Base-by-base conservation (phyloP, 2,888 invertebrate genomes). In the Seira sanloemensis region DNA sequence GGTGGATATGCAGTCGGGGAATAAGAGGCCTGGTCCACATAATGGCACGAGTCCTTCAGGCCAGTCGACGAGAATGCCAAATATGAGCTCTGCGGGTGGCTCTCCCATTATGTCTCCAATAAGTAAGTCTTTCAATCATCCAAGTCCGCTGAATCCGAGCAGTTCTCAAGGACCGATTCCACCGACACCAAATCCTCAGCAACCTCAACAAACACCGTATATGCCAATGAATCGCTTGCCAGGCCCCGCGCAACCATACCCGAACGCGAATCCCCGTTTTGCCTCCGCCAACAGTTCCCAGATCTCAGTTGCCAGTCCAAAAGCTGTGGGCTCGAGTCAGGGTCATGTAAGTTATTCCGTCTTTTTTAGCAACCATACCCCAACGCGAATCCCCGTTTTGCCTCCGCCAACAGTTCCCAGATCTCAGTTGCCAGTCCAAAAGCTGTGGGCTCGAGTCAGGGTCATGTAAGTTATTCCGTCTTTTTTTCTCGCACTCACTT, bases 151-250 rank as follows among this genome's bases (percentile, higher is more conserved):
- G 62, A 86, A 81, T 71, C 50, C 86, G 19, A 37, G 19, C 2
- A 71, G 46, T 78, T 65, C 67, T 23, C 46, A 62, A 25, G 80
- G 76, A 73, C 76, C 68, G 27, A 73, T 74, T 37, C 91, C 91
- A 84, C 92, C 92, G 81, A 90, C 90, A 54, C 87, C 88, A 85
- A 82, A 67, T 24, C 79, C 50, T 18, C 78, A 69, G 71, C 67
- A 86, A 72, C 65, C 75, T 67, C 78, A 79, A 50, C 68, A 71
- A 65, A 25, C 78, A 62, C n/a, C 81, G 46, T 75, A 78, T 65
- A 77, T 79, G 79, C 77, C 86, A 79, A 25, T 83, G 37, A 86
- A 80, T 79, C 83, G 83, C 54, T 37, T 76, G 50, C 58, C 78
- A 72, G 77, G 72, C 27, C 84, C 81, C 9, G 23, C 77, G 26